phyloP scores from a whole-genome alignment of 2,113 vertebrate species.

The Antechinus stuartii region DNA sequence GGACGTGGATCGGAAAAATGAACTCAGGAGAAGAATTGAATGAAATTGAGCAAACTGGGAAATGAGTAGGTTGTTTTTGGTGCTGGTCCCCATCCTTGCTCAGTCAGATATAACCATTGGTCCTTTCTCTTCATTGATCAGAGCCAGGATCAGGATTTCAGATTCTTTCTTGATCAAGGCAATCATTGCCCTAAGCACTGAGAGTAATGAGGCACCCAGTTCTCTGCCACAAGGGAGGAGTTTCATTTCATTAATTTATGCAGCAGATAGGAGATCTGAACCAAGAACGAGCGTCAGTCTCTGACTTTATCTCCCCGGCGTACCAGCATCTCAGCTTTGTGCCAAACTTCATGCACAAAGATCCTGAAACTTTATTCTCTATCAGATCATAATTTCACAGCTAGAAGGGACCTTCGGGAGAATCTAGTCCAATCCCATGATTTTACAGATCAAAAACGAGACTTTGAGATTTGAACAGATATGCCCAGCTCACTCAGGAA shows the following conservation, averaged over 20 bases:
- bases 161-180: neutral
- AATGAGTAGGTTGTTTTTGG: constrained; percentile 49
- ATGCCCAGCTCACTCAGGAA: neutral
- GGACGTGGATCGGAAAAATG: constrained; percentile 40
- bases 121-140: neutral
- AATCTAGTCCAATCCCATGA: neutral
- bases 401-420: neutral
- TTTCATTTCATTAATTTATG: neutral
- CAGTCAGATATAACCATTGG: neutral
- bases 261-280: neutral
- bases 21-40: constrained; percentile 29
- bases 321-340: neutral
- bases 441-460: neutral
- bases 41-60: constrained; percentile 64
- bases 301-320: neutral
- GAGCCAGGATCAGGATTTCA: neutral
- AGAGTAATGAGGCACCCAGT: neutral
- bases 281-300: neutral
- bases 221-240: neutral
- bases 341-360: neutral
- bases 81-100: neutral
- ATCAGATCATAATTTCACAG: neutral
- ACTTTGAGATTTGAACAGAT: neutral
- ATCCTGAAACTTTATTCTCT: neutral
- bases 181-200: neutral